Evolutionary conservation across 2,113 vertebrate genomes (phyloP), one percentile per base, ranked within the genome.

Genomic region (Tyrannus savana): DNA sequence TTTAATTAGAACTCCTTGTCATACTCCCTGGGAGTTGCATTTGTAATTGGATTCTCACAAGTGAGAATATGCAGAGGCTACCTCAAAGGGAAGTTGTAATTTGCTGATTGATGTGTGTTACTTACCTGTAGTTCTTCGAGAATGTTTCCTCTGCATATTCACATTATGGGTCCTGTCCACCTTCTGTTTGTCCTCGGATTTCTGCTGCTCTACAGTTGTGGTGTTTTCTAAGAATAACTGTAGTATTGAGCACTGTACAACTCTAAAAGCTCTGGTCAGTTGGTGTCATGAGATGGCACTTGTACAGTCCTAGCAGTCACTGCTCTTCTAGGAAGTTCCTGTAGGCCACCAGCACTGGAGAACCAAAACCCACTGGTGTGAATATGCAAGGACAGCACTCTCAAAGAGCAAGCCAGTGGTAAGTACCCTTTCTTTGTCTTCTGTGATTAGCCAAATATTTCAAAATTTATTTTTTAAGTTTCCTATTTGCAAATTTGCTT

Each of bases 321-420:
- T 88, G 79, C 82, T 96, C 73, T 92, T 88, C 93, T 77, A 50
- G 88, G 85, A 90, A 12, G 82, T n/a, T 91, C 93, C 93, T 86
- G 79, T 96, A 93, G 96, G 88, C 91, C 92, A 92, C 59, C 85
- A 95, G 85, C 93, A 59, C 93, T 88, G 95, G 95, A 96, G 95
- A 96, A 24, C 90, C 92, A 82, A 88, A 84, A 94, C 93, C 95
- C 90, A 50, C 79, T 92, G 90, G 72, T 97, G 96, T 95, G 95
- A 97, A 96, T 97, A 96, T 96, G 96, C 95, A 95, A 96, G 93
- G 95, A 93, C 90, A 94, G 95, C 93, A 91, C 93, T 96, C 96
- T 96, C 95, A 85, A 95, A 96, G 96, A 90, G 92, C 95, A 31
- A 91, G 39, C 13, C 47, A 10, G 0, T 52, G 95, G 94, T 96